These are phyloP conservation scores for Saxidomus purpurata DNA, from an alignment of 1,140 invertebrate species.

Conservation along the genomic window DNA sequence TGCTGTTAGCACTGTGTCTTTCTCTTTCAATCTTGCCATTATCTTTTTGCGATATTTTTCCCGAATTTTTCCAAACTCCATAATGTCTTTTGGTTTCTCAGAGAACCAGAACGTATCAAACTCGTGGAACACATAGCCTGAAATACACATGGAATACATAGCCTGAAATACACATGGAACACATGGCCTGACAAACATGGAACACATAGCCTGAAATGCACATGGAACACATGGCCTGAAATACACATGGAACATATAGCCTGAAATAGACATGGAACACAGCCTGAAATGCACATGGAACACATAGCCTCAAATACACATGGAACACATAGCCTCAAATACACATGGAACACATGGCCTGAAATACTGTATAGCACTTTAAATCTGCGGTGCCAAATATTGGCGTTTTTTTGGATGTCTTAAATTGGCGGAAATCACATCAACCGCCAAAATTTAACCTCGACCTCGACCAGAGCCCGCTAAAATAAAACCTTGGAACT, in stretches of 20 bases:
- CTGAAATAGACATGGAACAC: constrained; percentile 96
- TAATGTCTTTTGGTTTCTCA: constrained; percentile 96
- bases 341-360: too few relatives aligned
- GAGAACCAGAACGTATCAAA: constrained; percentile 98
- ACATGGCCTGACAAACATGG: too few relatives aligned
- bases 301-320: background rate
- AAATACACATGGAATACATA: constrained; percentile 61
- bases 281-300: constrained; percentile 87
- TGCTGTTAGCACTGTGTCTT: constrained; percentile 75
- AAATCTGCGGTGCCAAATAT: too few relatives aligned
- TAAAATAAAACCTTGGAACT: too few relatives aligned
- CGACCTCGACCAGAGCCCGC: too few relatives aligned
- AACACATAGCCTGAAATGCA: constrained; percentile 91
- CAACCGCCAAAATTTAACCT: too few relatives aligned
- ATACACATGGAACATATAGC: too few relatives aligned
- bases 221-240: background rate
- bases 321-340: background rate
- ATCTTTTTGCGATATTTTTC: constrained; percentile 89
- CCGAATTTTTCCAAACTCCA: constrained; percentile 96
- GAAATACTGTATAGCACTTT: too few relatives aligned
- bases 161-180: background rate
- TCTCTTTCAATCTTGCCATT: constrained; percentile 71
- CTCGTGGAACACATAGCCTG: constrained; percentile 94
- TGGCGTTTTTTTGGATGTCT: too few relatives aligned
- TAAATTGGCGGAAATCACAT: too few relatives aligned